phyloP scores from a whole-genome alignment of 2,888 invertebrate genomes.

The Seladonia tumulorum region DNA sequence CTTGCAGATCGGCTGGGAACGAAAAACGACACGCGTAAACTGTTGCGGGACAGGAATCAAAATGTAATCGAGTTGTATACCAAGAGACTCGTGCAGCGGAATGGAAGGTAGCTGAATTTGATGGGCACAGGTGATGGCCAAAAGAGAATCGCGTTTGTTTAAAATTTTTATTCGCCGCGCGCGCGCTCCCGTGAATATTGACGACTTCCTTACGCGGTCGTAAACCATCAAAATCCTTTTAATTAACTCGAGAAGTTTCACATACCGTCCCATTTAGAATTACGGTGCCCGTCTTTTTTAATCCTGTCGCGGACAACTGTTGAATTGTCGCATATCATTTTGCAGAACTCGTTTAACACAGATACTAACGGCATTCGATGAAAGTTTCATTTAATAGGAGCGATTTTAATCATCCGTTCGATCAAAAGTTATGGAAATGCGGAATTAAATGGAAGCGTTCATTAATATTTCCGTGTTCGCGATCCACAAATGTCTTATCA shows the following conservation, averaged over 20 bases:
- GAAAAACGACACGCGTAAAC: slow-evolving; percentile 49
- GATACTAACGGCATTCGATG: not conserved
- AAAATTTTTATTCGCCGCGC: slow-evolving; percentile 14
- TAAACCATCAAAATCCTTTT: not conserved
- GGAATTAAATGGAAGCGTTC: not conserved
- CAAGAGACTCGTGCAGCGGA: slow-evolving; percentile 15
- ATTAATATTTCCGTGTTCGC: not conserved
- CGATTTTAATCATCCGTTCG: not conserved
- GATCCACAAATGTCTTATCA: not conserved
- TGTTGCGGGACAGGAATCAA: slow-evolving; percentile 29
- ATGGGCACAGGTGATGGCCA: slow-evolving; percentile 31
- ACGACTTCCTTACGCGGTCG: not conserved
- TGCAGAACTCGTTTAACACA: not conserved
- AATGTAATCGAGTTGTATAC: slow-evolving; percentile 44
- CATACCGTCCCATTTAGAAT: not conserved
- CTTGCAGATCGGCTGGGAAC: not conserved
- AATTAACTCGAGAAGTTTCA: not conserved
- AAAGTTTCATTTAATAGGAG: not conserved
- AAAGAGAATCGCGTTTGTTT: slow-evolving; percentile 40
- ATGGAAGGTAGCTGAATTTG: slow-evolving; percentile 16
- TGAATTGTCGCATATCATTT: not conserved
- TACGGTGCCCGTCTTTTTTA: not conserved
- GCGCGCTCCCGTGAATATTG: not conserved
- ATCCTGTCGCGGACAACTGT: not conserved
- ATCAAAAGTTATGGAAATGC: not conserved